Base-by-base conservation (phyloP, 2,113 vertebrate species). In the Corythaixoides concolor region DNA sequence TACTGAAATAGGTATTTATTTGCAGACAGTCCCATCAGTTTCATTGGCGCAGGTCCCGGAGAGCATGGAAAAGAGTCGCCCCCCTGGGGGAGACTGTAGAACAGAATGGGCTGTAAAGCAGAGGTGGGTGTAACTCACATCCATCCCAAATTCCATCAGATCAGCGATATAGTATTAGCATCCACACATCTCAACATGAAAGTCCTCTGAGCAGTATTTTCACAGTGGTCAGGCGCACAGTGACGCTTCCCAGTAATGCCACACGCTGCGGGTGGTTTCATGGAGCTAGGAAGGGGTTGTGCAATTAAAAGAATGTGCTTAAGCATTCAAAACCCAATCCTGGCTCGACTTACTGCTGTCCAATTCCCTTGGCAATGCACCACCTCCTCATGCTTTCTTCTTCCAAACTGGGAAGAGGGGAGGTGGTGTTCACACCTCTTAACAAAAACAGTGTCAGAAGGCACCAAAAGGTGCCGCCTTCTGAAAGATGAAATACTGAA, bases 31-130 rank as follows among this genome's bases (percentile, higher is more conserved):
- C 30, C 72, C 72, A 21, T 3, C 23, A 4, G 9, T 9, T 58
- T 37, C 24, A 9, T 0, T 9, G 2, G 16, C 8, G 1, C 0
- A 5, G 41, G 23, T 11, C 56, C 50, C 56, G 0, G 33, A 19
- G 12, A 60, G 52, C 17, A 1, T 23, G 12, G 39, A 35, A 9
- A 35, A 8, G 59, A 60, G 4, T 6, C 73, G 64, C 35, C 52
- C 39, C 32, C 11, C 32, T 10, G 62, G 14, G 60, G 3, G 28
- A 45, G 62, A 1, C 27, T 6, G 1, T 14, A 14, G 21, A 43
- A 8, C 1, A 1, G 15, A 41, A 53, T 47, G 2, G 4, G 63
- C 12, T 32, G 26, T 11, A 8, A 52, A 27, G 53, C 59, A 59
- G 87, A 50, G 49, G 8, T 5, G 52, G 35, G 35, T 9, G 1